Percentiles rank a stretch among this genome's conserved stretches.
These are phyloP conservation scores for Deroplatys truncata DNA, from an alignment of 2,888 invertebrate species.

Conservation along the genomic window DNA sequence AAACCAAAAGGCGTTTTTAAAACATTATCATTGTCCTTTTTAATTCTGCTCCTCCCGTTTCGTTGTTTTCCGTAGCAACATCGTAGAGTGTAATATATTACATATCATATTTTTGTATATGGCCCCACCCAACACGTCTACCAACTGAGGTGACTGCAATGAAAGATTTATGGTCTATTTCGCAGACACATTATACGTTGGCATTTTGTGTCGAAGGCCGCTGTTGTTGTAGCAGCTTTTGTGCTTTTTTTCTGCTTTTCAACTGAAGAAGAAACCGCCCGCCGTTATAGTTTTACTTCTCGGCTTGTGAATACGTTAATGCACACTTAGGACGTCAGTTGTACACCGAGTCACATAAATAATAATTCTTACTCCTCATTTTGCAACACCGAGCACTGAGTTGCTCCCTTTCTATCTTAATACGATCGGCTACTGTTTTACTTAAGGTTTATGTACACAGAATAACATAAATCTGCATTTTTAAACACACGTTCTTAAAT, in stretches of 20 bases:
- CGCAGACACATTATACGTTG: background rate
- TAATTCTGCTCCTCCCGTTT: background rate
- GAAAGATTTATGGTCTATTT: background rate
- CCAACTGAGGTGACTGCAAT: background rate
- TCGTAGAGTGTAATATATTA: background rate
- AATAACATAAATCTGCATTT: background rate
- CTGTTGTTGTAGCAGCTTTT: background rate
- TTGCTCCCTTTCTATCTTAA: background rate
- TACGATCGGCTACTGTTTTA: background rate
- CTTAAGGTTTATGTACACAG: background rate
- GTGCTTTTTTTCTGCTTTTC: background rate
- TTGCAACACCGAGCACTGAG: background rate
- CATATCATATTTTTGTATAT: conserved; percentile 2
- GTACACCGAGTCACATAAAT: background rate
- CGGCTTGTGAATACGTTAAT: background rate
- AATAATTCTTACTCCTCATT: background rate
- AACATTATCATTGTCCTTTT: background rate
- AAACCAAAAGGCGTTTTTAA: background rate
- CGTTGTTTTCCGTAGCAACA: background rate
- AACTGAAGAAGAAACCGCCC: background rate
- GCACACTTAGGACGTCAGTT: background rate
- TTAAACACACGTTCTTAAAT: background rate
- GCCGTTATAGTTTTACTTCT: background rate
- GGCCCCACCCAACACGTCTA: conserved; percentile 1
- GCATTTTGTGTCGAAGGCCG: background rate